Evolutionary conservation across 2,113 vertebrate species (phyloP).

Genomic region (Cyanoderma ruficeps): DNA sequence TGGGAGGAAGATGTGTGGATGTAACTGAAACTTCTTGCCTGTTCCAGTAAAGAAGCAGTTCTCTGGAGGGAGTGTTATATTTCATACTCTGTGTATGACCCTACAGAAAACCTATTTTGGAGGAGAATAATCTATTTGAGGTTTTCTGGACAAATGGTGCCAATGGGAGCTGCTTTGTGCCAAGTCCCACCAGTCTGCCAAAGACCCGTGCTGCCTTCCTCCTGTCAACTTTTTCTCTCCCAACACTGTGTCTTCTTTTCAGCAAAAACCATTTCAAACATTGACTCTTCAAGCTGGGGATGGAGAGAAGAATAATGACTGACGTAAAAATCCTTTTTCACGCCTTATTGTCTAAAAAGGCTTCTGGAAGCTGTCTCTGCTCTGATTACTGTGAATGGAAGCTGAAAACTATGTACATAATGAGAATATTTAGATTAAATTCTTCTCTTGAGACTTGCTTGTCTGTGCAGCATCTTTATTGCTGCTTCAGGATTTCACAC

Average conservation of each 20-base stretch:
- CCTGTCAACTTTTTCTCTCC: slow-evolving; percentile 18
- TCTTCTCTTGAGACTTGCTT: neutral
- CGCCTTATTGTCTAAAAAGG: slow-evolving; percentile 39
- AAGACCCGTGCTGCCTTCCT: slow-evolving; percentile 29
- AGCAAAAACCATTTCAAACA: neutral
- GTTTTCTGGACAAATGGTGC: slow-evolving; percentile 29
- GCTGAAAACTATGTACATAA: slow-evolving; percentile 29
- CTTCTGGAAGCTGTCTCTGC: slow-evolving; percentile 28
- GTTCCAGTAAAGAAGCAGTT: neutral
- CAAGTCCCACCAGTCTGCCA: slow-evolving; percentile 45
- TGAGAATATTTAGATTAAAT: slow-evolving; percentile 56
- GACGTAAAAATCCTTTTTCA: slow-evolving; percentile 52
- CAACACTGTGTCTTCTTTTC: neutral
- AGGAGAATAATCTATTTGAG: slow-evolving; percentile 32
- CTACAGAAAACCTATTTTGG: slow-evolving; percentile 19
- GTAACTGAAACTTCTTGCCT: neutral
- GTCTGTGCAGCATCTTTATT: slow-evolving; percentile 30
- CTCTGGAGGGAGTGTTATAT: neutral
- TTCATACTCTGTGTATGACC: neutral
- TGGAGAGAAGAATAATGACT: slow-evolving; percentile 19
- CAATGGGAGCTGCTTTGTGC: slow-evolving; percentile 35
- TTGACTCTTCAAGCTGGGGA: neutral
- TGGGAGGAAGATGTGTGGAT: neutral
- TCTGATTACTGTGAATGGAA: slow-evolving; percentile 24
- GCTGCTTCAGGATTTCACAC: neutral